A percentile compares a stretch with the other conserved stretches of the same genome.
These are phyloP conservation scores for Oenanthe melanoleuca DNA, from an alignment of 2,113 vertebrate species.

Conservation along the genomic window DNA sequence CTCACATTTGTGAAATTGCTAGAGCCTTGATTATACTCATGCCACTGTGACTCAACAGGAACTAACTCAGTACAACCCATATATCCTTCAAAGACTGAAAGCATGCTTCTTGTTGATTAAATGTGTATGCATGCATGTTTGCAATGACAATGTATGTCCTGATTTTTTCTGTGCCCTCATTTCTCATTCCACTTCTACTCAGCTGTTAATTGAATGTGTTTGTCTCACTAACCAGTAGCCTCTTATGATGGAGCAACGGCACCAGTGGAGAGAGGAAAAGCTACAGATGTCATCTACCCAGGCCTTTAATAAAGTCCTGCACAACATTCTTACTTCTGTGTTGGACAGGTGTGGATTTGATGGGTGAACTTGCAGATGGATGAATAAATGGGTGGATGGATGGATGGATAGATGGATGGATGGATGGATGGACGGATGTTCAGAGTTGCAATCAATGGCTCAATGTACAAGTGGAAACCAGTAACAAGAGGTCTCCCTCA, in stretches of 20 bases:
- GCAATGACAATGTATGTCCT: background rate
- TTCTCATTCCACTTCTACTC: background rate
- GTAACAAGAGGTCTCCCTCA: background rate
- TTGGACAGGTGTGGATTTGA: background rate
- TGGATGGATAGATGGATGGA: background rate
- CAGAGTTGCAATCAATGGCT: background rate
- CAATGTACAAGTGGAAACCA: background rate
- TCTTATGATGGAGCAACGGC: background rate
- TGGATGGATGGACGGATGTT: background rate
- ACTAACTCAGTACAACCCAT: background rate
- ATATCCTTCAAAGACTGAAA: background rate
- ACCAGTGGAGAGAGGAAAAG: background rate
- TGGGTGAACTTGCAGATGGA: background rate
- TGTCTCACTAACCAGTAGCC: background rate
- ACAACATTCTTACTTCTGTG: background rate
- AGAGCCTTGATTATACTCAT: background rate
- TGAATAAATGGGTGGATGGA: background rate
- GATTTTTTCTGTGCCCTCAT: background rate
- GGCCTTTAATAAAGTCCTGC: fast-evolving
- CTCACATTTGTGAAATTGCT: background rate
- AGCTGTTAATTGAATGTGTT: background rate
- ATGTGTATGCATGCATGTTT: background rate
- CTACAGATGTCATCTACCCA: background rate
- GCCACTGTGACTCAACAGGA: background rate
- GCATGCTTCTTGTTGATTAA: background rate